Percentiles rank a stretch among this genome's conserved stretches.
phyloP scores from a whole-genome alignment of 2,888 invertebrate genomes.

The Eristalinus sepulchralis region DNA sequence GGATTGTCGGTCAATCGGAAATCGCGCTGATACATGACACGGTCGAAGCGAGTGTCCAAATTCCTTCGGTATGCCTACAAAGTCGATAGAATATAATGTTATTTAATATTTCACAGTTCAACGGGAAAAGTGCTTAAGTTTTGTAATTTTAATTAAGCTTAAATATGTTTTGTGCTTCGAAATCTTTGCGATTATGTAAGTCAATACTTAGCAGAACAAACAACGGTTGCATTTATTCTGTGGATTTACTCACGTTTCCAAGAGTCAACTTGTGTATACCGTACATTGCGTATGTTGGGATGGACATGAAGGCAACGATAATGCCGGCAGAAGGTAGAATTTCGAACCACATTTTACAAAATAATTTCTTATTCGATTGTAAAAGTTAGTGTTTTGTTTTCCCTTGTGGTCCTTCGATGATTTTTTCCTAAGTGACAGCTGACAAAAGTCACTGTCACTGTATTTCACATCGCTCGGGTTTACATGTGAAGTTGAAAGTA shows the following conservation, averaged over 20 bases:
- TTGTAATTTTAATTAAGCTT: conserved; percentile 14
- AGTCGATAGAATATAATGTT: background rate
- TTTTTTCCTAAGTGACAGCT: conserved; percentile 17
- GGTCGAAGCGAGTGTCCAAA: conserved; percentile 82
- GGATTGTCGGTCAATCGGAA: conserved; percentile 84
- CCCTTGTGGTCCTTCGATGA: background rate
- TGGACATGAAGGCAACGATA: conserved; percentile 83
- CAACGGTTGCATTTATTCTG: conserved; percentile 9
- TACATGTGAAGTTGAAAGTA: background rate
- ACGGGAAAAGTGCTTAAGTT: background rate
- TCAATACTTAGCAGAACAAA: background rate
- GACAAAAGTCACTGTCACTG: background rate
- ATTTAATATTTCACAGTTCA: background rate
- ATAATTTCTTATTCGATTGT: background rate
- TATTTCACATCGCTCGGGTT: background rate
- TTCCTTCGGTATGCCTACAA: conserved; percentile 83
- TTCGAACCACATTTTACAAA: conserved; percentile 86
- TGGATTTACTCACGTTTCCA: conserved; percentile 84
- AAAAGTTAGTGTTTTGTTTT: conserved; percentile 27
- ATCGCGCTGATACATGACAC: conserved; percentile 84
- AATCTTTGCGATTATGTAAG: conserved; percentile 77
- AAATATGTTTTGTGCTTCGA: conserved; percentile 42
- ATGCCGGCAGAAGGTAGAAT: conserved; percentile 85
- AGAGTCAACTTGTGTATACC: conserved; percentile 84
- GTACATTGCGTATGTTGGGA: conserved; percentile 85